phyloP scores from a whole-genome alignment of 92 coral and sea anemone species.

The Umimayanthus chanpuru region DNA sequence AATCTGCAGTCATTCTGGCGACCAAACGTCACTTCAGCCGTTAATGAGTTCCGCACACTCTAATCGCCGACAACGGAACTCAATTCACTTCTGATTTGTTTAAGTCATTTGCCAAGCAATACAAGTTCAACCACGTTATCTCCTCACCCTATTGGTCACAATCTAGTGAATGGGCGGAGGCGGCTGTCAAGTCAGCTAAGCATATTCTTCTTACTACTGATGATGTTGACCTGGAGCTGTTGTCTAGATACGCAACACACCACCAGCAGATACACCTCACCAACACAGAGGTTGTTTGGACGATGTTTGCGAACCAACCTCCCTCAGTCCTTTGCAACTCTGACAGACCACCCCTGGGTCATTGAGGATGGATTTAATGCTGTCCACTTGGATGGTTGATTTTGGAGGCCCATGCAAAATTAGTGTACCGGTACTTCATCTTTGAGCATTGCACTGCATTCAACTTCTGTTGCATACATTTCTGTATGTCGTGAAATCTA shows the following conservation, averaged over 20 bases:
- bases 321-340: conserved; percentile 22
- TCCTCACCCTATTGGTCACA: background rate
- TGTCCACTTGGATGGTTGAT: too few relatives aligned
- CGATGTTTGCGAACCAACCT: conserved; percentile 40
- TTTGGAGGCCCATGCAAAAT: too few relatives aligned
- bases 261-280: conserved; percentile 48
- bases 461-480: too few relatives aligned
- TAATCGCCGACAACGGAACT: conserved; percentile 60
- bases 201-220: too few relatives aligned
- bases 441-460: too few relatives aligned
- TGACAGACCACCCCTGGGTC: background rate
- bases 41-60: conserved; percentile 53
- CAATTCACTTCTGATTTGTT: conserved; percentile 64
- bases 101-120: conserved; percentile 49
- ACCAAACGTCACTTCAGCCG: conserved; percentile 20
- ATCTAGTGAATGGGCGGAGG: conserved; percentile 49
- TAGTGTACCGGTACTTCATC: too few relatives aligned
- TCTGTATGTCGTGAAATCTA: too few relatives aligned
- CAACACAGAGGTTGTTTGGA: conserved; percentile 49
- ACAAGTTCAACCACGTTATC: conserved; percentile 50
- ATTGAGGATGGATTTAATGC: too few relatives aligned
- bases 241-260: conserved; percentile 60
- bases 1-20: conserved; percentile 52
- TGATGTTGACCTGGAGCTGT: conserved; percentile 41
- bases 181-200: too few relatives aligned